Evolutionary conservation across 2,113 vertebrate species (phyloP), one percentile per base, ranked within the genome.

Genomic region (Lasiurus borealis): DNA sequence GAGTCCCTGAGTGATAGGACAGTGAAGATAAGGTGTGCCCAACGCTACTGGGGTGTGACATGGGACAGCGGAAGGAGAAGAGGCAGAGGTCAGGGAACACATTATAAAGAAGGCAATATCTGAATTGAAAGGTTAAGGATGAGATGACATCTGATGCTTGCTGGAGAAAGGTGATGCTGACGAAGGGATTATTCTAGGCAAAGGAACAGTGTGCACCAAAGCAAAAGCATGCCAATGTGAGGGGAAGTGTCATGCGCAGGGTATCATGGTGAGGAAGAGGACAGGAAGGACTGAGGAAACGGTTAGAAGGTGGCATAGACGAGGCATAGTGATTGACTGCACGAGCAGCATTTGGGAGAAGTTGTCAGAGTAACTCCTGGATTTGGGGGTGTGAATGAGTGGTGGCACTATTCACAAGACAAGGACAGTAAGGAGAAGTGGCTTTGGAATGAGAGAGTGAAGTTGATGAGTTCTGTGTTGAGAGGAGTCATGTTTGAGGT

Each of bases 241-340:
- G 10, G 34, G 29, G 46, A 9, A 13, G 1, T 19, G 27, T 40
- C 31, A 29, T 7, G 6, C 21, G 0, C 10, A 3, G 11, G 8
- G 29, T 18, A 40, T 46, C 64, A 46, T 1, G n/a, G 36, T 5
- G 18, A 59, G 16, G 6, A 44, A 52, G 36, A 50, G 25, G 2
- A 34, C 0, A 10, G 34, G 31, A 59, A 57, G 6, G 27, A 68
- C 2, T 34, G 19, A 71, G 25, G 44, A 80, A 34, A 75, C 2
- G 4, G 23, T 64, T 52, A 36, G 16, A 52, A 85, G 25, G 25
- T 3, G 27, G 54, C 71, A 15, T 0, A 54, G 34, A 40, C 16
- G 1, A 50, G 36, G 54, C 19, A 29, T 0, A 52, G 71, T 19
- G 21, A 62, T 0, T 34, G 14, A 5, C 0, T 10, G 31, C 52